Evolutionary conservation across 2,888 invertebrate genomes (phyloP), one percentile per base, ranked within the genome.

Genomic region (Octonoba sinensis): DNA sequence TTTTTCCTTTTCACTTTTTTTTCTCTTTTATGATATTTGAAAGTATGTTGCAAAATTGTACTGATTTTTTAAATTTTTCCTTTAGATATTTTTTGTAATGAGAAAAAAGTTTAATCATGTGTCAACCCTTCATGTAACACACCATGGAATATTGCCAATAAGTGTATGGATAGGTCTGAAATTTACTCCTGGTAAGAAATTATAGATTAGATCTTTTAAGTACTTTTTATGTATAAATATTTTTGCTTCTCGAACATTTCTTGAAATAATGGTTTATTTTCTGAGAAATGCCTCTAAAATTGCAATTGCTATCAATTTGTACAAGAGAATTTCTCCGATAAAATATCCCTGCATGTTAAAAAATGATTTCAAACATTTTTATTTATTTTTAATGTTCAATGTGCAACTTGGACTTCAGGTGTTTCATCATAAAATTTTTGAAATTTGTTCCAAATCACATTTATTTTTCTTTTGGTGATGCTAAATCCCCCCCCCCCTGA

Each of bases 71-170:
- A 56, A 18, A 13, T 49, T 62, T 64, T 15, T 6, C 22, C 62
- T 62, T 44, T 27, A 83, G 83, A 62, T 83, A 96, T 97, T 97
- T 92, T 97, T 97, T 91, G 94, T 97, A 86, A 90, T 97, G 89
- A 92, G 97, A 85, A 97, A 97, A 91, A 97, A 97, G 91, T 94
- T 93, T 89, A 93, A 94, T 89, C 97, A 97, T 89, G 94, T 97
- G 87, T 95, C 96, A 71, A 95, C 95, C 57, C 92, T 97, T 82
- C 97, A 97, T 90, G 96, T 97, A 84, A 96, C 97, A 87, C 97
- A 97, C 89, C 97, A 97, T 89, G 96, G 96, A 82, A 93, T 96
- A 86, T 97, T 97, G 97, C 97, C 97, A 65, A 93, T 96, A 92
- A 96, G 96, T 12, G 96, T 97, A 84, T 96, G 96, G 96, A 94